Evolutionary conservation across 2,113 vertebrate species (phyloP), one percentile per base, ranked within the genome.

Genomic region (Phalacrocorax aristotelis): DNA sequence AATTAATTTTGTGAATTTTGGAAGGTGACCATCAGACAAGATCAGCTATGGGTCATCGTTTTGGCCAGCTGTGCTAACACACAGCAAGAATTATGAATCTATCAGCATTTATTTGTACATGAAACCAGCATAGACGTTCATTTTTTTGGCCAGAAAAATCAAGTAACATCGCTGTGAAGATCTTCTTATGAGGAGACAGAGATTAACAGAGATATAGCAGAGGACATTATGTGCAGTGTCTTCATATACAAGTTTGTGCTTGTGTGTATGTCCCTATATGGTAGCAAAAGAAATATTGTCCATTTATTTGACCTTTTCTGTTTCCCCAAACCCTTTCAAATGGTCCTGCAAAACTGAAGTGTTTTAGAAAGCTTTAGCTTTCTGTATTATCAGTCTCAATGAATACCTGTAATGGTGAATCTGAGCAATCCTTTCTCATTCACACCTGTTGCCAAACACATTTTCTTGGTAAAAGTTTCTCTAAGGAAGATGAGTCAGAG

Each of bases 401-500:
- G 10, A 79, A 15, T 36, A 69, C 9, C 21, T 75, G 1, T 46
- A 74, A 66, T 5, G 13, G 30, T 32, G 58, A 86, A 70, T 72
- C 51, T 69, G 65, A 92, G 40, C 15, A 65, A 83, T 54, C 38
- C 48, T 64, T 90, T 81, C 55, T 87, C 70, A 76, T 87, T 80
- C 32, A 76, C 54, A 87, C 40, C 26, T 71, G 19, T 83, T 93
- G 42, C 14, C 68, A 89, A 62, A 10, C 10, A 54, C 29, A 83
- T 87, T 89, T 52, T 36, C 77, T 79, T 96, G 58, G 76, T 87
- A 76, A 96, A 92, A 93, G 69, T 77, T 90, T 91, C 68, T 34
- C 52, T 87, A 64, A 86, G 34, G 38, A 54, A 85, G 83, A 57
- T 88, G 77, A 97, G 58, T 96, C 81, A 84, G 36, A 84, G 36